A percentile compares a stretch with the other conserved stretches of the same genome.
phyloP scores from a whole-genome alignment of 2,888 invertebrate genomes.

The Drosophila kambysellisi region DNA sequence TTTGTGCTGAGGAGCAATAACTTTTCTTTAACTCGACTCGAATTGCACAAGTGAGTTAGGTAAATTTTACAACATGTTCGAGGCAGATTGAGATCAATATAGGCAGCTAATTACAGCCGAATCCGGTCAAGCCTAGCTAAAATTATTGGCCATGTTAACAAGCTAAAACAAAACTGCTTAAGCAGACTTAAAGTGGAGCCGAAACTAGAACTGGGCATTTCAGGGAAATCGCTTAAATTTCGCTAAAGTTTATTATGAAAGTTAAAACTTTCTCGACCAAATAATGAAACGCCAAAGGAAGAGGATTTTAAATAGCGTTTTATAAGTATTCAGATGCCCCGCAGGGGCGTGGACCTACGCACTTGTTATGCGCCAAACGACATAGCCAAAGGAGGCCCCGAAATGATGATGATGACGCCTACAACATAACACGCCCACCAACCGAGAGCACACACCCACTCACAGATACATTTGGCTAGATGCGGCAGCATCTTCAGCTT shows the following conservation, averaged over 20 bases:
- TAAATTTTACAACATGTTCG: neutral
- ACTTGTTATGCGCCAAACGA: constrained; percentile 49
- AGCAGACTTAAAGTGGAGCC: neutral
- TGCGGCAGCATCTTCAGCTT: constrained; percentile 32
- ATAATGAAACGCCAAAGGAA: neutral
- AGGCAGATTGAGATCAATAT: neutral
- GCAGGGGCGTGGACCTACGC: constrained; percentile 39
- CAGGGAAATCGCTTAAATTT: neutral
- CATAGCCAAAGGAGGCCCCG: constrained; percentile 33
- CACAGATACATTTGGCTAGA: constrained; percentile 6
- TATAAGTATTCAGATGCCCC: constrained; percentile 23
- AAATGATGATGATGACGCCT: constrained; percentile 76
- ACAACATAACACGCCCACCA: constrained; percentile 42
- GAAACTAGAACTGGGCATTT: neutral
- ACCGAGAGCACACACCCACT: constrained; percentile 22
- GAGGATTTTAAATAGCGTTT: constrained; percentile 35
- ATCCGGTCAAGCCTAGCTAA: neutral
- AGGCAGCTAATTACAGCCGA: neutral
- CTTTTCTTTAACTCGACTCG: neutral
- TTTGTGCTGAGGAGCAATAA: neutral
- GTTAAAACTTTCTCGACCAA: neutral
- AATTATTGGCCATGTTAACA: neutral
- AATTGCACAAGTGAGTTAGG: neutral
- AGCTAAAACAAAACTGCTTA: neutral
- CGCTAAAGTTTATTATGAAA: constrained; percentile 2